Evolutionary conservation across 2,888 invertebrate species (phyloP).

Genomic region (Omphaloscelis lunosa): DNA sequence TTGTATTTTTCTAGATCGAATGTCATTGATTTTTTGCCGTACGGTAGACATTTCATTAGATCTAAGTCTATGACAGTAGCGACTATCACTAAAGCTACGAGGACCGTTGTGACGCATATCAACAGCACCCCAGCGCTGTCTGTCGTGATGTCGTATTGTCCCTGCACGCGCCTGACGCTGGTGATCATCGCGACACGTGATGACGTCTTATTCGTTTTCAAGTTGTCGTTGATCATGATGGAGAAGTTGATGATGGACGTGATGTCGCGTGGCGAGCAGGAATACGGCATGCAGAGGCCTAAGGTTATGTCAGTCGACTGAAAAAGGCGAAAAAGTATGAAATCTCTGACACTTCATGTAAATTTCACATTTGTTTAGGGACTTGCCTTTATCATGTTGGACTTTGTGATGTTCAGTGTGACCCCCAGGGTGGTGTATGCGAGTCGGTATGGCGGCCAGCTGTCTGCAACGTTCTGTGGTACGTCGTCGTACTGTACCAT

Average conservation of each 20-base stretch:
- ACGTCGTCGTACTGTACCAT: conserved; percentile 74
- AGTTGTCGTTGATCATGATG: conserved; percentile 84
- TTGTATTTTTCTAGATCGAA: conserved; percentile 84
- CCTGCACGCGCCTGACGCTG: conserved; percentile 77
- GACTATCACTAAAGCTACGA: conserved; percentile 77
- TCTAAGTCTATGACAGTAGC: conserved; percentile 88
- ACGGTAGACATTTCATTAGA: conserved; percentile 76
- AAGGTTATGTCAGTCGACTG: conserved; percentile 83
- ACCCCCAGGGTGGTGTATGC: conserved; percentile 78
- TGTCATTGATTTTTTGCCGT: conserved; percentile 77
- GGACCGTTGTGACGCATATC: conserved; percentile 75
- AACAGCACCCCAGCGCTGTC: conserved; percentile 80
- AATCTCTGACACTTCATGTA: background rate
- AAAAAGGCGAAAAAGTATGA: conserved; percentile 56
- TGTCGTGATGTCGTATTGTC: conserved; percentile 73
- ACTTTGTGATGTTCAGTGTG: conserved; percentile 84
- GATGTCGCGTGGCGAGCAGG: conserved; percentile 85
- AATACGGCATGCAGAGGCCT: conserved; percentile 88
- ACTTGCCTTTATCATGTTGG: conserved; percentile 80
- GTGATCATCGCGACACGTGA: conserved; percentile 80
- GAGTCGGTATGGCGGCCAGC: conserved; percentile 79
- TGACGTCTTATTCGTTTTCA: conserved; percentile 80
- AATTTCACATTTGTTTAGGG: background rate
- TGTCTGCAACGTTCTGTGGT: conserved; percentile 73
- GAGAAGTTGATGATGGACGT: conserved; percentile 87